Percentiles rank a stretch among this genome's conserved stretches.
These are phyloP conservation scores for Cremastinae sp. DNA, from an alignment of 2,888 invertebrate species.

Conservation along the genomic window DNA sequence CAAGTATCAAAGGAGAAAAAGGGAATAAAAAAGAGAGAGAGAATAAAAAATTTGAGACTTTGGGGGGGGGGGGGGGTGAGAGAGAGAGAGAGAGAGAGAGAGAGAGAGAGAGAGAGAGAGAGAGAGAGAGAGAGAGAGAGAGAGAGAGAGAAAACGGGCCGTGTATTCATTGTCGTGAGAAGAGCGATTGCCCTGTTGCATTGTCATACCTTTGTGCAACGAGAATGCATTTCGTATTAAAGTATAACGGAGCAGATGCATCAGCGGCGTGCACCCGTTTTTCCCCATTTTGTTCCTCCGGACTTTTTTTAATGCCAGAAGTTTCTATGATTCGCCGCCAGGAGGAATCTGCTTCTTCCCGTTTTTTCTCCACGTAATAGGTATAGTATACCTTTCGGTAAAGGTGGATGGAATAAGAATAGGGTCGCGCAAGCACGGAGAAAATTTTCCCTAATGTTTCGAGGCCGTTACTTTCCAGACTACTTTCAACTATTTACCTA, in stretches of 20 bases:
- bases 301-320: conserved; percentile 65
- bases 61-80: no score
- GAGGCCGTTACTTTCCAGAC: conserved; percentile 31
- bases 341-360: conserved; percentile 49
- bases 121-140: not conserved
- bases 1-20: no score
- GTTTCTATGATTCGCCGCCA: conserved; percentile 42
- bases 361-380: conserved; percentile 48
- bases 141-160: conserved; percentile 34
- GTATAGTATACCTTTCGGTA: conserved; percentile 52
- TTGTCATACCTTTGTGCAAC: conserved; percentile 36
- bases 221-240: conserved; percentile 44
- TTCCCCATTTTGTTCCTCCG: conserved; percentile 10
- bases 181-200: conserved; percentile 53
- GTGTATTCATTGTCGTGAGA: conserved; percentile 52
- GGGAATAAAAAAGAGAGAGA: not conserved
- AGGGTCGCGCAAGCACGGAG: conserved; percentile 65
- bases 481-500: conserved; percentile 31
- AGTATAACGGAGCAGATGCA: conserved; percentile 61
- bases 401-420: conserved; percentile 39
- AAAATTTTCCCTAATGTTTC: conserved; percentile 53
- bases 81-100: no score
- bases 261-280: conserved; percentile 58
- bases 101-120: no score
- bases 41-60: no score